Conservation (phyloP, 1,140 invertebrate species). For the Pentalonia nigronervosa region DNA sequence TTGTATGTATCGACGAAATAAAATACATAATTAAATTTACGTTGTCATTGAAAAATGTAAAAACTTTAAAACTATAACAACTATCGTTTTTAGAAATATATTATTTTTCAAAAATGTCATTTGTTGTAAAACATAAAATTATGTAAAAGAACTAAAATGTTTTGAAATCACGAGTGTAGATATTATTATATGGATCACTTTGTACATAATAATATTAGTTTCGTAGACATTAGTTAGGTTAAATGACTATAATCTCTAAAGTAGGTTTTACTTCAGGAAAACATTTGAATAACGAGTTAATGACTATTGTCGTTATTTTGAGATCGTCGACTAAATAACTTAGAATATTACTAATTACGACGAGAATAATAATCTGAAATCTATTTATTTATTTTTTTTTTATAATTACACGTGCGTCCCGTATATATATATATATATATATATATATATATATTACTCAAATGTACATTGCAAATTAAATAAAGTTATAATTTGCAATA, state of each 20-base stretch:
- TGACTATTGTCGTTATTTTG: slow-evolving; percentile 9
- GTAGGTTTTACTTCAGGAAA: not conserved
- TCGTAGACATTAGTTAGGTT: not conserved
- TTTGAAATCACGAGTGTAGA: not conserved
- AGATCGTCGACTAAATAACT: slow-evolving; percentile 17
- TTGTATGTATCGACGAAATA: no score
- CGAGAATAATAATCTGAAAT: not conserved
- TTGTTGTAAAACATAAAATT: not conserved
- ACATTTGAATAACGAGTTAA: slow-evolving; percentile 27
- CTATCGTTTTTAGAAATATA: no score
- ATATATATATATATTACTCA: no score
- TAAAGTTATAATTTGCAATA: no score
- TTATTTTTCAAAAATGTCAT: no score
- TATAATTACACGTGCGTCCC: not conserved
- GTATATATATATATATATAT: no score
- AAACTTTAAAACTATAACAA: no score
- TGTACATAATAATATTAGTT: not conserved
- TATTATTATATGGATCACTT: not conserved
- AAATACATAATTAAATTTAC: no score
- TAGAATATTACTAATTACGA: not conserved
- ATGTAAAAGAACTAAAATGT: not conserved
- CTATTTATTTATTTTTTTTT: no score
- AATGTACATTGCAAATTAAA: no score
- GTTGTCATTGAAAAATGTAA: no score
- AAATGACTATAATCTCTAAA: not conserved